Percentiles rank a stretch among this genome's conserved stretches.
These are phyloP conservation scores for Diglossa cyanea DNA, from an alignment of 2,797 vertebrate genomes.

Conservation along the genomic window DNA sequence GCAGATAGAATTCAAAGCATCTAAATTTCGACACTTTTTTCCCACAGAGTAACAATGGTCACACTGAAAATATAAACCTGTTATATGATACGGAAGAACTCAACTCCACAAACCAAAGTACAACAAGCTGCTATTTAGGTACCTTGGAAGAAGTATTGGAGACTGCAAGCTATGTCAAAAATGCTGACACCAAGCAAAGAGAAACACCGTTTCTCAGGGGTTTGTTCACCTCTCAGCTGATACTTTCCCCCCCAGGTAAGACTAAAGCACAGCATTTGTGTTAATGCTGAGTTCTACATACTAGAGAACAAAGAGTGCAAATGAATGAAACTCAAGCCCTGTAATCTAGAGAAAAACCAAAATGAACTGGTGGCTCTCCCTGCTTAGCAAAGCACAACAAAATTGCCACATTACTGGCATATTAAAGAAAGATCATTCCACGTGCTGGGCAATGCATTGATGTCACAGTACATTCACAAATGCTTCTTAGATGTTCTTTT, in stretches of 20 bases:
- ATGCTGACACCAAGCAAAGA: background rate
- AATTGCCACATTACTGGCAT: background rate
- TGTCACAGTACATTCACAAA: background rate
- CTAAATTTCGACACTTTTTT: background rate
- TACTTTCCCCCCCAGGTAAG: fast-evolving
- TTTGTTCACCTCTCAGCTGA: background rate
- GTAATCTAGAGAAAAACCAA: background rate
- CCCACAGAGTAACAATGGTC: background rate
- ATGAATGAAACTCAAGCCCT: background rate
- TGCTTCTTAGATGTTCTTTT: background rate
- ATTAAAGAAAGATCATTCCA: background rate
- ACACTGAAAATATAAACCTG: background rate
- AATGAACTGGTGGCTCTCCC: background rate
- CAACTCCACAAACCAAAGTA: background rate
- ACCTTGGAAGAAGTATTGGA: background rate
- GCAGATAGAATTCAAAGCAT: background rate
- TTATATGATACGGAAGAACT: background rate
- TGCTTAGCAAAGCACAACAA: background rate
- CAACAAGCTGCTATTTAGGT: background rate
- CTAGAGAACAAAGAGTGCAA: background rate
- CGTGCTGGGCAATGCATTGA: fast-evolving
- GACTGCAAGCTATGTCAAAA: background rate
- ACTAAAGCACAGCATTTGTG: background rate
- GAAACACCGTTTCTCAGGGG: background rate
- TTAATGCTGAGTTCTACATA: background rate